Base-by-base conservation (phyloP, 1,140 invertebrate genomes). In the Pogonognathellus flavescens region DNA sequence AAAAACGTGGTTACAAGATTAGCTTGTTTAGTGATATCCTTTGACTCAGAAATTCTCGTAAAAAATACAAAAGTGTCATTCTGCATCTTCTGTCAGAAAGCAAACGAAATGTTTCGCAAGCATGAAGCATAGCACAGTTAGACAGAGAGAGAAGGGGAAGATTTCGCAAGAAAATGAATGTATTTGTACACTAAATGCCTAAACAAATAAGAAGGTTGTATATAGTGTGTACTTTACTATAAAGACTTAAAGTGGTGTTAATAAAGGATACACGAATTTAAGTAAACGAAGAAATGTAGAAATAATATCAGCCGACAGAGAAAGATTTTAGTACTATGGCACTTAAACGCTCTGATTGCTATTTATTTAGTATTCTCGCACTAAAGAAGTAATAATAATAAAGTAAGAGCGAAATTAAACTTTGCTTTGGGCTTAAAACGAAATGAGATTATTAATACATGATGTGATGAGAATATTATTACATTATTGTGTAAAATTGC, bases 1-100 rank as follows among this genome's bases (percentile, higher is more conserved):
- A 41, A 76, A 76, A 76, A 76, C 70, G 70, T 76, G 70, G 70
- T 76, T 76, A 76, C 41, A 76, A 31, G 31, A 76, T 76, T 76
- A 76, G 70, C 70, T 76, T 76, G 70, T 76, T 76, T 76, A 49
- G 70, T n/a, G 70, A 76, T 76, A 76, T 49, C 70, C 49, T 76
- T 76, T 76, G 70, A 76, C 70, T 76, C 31, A n/a, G 70, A 31
- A 31, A 76, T 76, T n/a, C 70, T 76, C 70, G 16, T 50, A 76
- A 76, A 50, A 41, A 76, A 76, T 16, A 41, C 25, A 72, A 50
- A 25, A 50, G 22, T 49, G 70, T 76, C 70, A 41, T 25, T 6
- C 70, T 4, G 31, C 31, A 50, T 49, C n/a, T 41, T 16, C 31
- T 50, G 7, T 14, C 16, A 31, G 11, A 41, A 41, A 49, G 31